Evolutionary conservation across 2,888 invertebrate species (phyloP).

Genomic region (Lithophane socia): DNA sequence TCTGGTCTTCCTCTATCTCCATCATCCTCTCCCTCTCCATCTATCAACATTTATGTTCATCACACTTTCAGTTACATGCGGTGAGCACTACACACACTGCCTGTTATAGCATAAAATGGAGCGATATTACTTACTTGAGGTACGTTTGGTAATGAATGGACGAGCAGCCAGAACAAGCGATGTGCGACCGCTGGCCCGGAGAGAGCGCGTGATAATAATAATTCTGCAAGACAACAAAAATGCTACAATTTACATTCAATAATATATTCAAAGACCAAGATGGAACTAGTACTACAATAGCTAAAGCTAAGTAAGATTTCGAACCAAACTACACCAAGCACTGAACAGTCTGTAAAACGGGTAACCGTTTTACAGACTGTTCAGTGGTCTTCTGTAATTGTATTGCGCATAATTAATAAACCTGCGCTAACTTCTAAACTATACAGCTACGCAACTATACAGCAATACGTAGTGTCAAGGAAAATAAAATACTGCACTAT

Average conservation of each 20-base stretch:
- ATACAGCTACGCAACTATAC: neutral
- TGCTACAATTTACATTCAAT: no score
- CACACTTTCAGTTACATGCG: neutral
- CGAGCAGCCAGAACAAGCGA: slow-evolving; percentile 97
- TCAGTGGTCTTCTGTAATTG: neutral
- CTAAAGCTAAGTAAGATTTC: neutral
- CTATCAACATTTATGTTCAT: neutral
- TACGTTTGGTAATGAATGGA: slow-evolving; percentile 95
- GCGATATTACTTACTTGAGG: slow-evolving; percentile 92
- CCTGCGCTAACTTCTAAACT: neutral
- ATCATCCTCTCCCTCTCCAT: neutral
- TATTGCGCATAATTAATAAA: neutral
- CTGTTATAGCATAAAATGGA: neutral
- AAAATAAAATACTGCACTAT: neutral
- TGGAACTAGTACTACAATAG: no score
- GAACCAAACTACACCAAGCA: neutral
- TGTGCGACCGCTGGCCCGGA: slow-evolving; percentile 98
- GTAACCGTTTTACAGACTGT: no score
- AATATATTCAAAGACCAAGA: no score
- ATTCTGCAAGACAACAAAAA: slow-evolving; percentile 58
- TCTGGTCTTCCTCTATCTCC: neutral
- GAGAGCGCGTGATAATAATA: slow-evolving; percentile 93
- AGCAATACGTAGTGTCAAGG: neutral
- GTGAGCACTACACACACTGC: neutral
- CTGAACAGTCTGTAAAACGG: neutral